A percentile compares a stretch with the other conserved stretches of the same genome.
phyloP scores from a whole-genome alignment of 1,140 invertebrate species.

The Zophobas morio region DNA sequence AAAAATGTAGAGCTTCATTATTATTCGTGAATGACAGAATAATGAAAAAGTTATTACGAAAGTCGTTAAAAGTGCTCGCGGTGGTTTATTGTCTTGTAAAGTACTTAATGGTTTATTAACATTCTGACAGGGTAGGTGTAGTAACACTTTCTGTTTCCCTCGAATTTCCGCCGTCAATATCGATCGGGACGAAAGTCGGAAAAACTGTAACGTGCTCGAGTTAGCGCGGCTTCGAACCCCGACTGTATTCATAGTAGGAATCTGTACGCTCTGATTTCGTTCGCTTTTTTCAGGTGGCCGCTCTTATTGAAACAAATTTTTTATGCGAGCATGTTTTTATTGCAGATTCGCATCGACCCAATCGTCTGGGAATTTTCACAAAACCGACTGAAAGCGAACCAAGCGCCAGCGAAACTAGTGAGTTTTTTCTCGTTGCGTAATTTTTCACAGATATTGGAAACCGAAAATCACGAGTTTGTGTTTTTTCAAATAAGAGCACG shows the following conservation, averaged over 20 bases:
- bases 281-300: background rate
- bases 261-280: too few species aligned
- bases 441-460: too few species aligned
- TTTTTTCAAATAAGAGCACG: too few species aligned
- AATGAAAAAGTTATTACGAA: slow-evolving; percentile 14
- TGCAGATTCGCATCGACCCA: slow-evolving; percentile 57
- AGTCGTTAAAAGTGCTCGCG: slow-evolving; percentile 19
- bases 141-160: too few species aligned
- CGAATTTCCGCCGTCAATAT: too few species aligned
- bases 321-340: slow-evolving; percentile 44
- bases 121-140: background rate
- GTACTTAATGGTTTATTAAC: background rate
- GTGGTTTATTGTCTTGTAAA: slow-evolving; percentile 2
- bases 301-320: background rate
- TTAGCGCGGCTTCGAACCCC: too few species aligned
- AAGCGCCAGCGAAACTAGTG: slow-evolving; percentile 64
- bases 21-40: background rate
- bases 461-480: background rate
- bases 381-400: slow-evolving; percentile 60
- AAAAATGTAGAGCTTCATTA: slow-evolving; percentile 31
- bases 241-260: too few species aligned
- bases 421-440: slow-evolving; percentile 52
- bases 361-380: slow-evolving; percentile 52
- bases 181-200: background rate
- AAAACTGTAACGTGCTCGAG: background rate